phyloP scores from a whole-genome alignment of 2,113 vertebrate species.

The Rhinolophus sinicus region DNA sequence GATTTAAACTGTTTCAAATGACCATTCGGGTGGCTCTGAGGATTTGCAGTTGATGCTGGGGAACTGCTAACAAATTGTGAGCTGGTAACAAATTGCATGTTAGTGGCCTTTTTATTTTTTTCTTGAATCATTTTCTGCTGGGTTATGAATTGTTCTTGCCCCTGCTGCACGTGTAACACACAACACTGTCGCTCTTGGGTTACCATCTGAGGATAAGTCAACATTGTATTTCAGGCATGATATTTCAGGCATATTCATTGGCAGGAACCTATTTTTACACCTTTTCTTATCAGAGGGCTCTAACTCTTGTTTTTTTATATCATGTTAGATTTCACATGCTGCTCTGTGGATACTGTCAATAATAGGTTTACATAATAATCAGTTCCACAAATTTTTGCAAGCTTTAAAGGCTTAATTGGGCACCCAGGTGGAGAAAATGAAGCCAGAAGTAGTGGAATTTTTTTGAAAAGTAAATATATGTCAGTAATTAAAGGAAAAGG shows the following conservation, averaged over 20 bases:
- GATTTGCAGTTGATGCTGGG: background rate
- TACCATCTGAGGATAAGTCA: background rate
- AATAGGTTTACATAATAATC: constrained; percentile 1
- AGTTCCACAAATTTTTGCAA: constrained; percentile 45
- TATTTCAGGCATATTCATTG: background rate
- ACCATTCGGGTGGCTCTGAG: background rate
- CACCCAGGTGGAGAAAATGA: constrained; percentile 46
- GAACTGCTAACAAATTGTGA: background rate
- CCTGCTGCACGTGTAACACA: background rate
- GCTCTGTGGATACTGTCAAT: background rate
- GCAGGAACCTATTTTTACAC: constrained; percentile 1
- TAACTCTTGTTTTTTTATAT: constrained; percentile 14
- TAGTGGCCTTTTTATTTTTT: background rate
- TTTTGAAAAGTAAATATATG: constrained; percentile 48
- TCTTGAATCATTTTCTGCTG: background rate
- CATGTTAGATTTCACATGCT: background rate
- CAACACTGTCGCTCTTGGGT: background rate
- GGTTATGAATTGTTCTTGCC: background rate
- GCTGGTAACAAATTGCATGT: background rate
- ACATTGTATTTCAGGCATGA: background rate
- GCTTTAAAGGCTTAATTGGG: constrained; percentile 35
- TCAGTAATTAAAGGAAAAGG: constrained; percentile 54
- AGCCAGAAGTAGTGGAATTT: constrained; percentile 43
- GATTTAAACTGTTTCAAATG: background rate
- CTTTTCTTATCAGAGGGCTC: background rate